phyloP scores from a whole-genome alignment of 1,140 invertebrate genomes.

The Marisa cornuarietis region DNA sequence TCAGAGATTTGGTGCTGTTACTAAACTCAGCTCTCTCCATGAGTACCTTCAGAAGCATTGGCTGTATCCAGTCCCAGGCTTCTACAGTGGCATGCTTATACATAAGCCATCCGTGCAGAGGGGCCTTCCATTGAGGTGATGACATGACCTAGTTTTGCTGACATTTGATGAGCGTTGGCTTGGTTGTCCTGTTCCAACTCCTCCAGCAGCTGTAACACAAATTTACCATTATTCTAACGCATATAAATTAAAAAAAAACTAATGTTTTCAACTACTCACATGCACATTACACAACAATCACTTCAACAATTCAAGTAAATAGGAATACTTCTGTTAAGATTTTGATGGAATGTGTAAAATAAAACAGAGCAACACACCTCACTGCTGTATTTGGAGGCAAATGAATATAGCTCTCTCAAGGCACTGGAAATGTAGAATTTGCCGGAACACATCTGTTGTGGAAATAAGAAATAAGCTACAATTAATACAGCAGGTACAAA shows the following conservation, averaged over 20 bases:
- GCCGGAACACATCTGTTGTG: constrained; percentile 53
- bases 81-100: constrained; percentile 26
- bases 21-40: no score
- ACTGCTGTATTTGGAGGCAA: constrained; percentile 57
- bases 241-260: not conserved
- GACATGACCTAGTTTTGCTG: constrained; percentile 51
- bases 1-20: no score
- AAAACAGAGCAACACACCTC: constrained; percentile 45
- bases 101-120: constrained; percentile 46
- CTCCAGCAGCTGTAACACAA: constrained; percentile 40
- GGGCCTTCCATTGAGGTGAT: constrained; percentile 58
- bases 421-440: constrained; percentile 60
- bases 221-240: constrained; percentile 1
- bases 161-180: constrained; percentile 51
- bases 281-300: not conserved
- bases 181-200: constrained; percentile 47
- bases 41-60: no score
- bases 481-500: constrained; percentile 5
- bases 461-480: constrained; percentile 15
- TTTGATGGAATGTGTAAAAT: not conserved
- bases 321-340: not conserved
- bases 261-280: not conserved
- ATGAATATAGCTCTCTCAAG: constrained; percentile 56
- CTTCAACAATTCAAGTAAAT: not conserved
- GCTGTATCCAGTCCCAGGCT: no score